Evolutionary conservation across 2,797 vertebrate genomes (phyloP).

Genomic region (Dicrostonyx torquatus): DNA sequence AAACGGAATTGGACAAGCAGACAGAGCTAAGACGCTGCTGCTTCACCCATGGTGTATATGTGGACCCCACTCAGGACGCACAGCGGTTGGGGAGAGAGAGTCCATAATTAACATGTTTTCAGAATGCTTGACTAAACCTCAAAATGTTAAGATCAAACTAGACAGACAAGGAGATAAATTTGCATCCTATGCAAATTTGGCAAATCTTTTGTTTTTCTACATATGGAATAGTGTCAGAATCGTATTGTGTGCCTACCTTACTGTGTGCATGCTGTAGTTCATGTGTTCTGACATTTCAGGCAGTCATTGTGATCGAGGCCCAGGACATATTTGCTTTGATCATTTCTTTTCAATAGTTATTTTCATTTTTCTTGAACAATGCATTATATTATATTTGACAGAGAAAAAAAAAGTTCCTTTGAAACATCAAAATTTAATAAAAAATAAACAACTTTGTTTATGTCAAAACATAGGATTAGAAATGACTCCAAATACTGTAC

Average conservation of each 20-base stretch:
- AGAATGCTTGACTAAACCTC: not conserved
- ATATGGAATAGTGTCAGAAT: not conserved
- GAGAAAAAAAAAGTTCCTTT: not conserved
- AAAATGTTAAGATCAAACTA: not conserved
- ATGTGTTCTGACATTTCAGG: not conserved
- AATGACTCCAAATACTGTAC: slow-evolving; percentile 4
- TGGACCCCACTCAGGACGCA: not conserved
- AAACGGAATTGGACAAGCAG: not conserved
- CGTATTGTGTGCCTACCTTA: not conserved
- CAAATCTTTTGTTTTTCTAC: not conserved
- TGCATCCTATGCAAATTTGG: not conserved
- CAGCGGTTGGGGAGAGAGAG: not conserved
- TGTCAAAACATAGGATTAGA: slow-evolving; percentile 29
- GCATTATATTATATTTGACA: not conserved
- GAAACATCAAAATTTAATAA: slow-evolving; percentile 34
- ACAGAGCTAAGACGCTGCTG: not conserved
- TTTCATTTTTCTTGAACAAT: not conserved
- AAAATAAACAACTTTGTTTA: not conserved
- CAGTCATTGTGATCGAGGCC: not conserved
- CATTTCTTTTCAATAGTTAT: not conserved
- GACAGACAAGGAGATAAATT: not conserved
- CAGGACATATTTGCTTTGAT: not conserved
- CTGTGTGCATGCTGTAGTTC: not conserved
- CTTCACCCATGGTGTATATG: not conserved
- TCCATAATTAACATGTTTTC: not conserved